A percentile compares a stretch with the other conserved stretches of the same genome.
These are phyloP conservation scores for Phrynocephalus versicolor DNA, from an alignment of 2,113 vertebrate genomes.

Conservation along the genomic window DNA sequence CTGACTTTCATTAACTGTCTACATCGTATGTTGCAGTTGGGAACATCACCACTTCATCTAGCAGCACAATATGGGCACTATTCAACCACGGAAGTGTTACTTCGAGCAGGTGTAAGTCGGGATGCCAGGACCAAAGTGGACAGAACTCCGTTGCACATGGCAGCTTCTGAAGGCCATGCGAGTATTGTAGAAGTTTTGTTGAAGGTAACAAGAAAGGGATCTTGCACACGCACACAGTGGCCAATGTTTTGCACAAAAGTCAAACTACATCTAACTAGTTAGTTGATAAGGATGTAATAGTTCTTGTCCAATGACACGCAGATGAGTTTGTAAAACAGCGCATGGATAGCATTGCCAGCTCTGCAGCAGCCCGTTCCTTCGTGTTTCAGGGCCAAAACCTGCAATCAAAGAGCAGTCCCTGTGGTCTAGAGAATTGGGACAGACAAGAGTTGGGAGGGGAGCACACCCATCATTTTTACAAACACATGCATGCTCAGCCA, in stretches of 20 bases:
- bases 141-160: constrained; percentile 87
- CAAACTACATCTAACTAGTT: background rate
- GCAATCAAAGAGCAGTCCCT: too few relatives aligned
- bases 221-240: background rate
- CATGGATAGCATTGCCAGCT: too few relatives aligned
- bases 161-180: constrained; percentile 86
- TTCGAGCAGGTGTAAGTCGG: constrained; percentile 86
- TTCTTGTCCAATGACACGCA: too few relatives aligned
- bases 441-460: too few relatives aligned
- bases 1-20: background rate
- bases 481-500: too few relatives aligned
- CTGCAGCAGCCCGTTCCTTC: too few relatives aligned
- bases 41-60: constrained; percentile 88
- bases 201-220: constrained; percentile 73
- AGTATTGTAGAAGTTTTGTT: constrained; percentile 88
- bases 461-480: too few relatives aligned
- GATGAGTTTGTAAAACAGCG: background rate
- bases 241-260: background rate
- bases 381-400: too few relatives aligned
- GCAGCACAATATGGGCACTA: constrained; percentile 88
- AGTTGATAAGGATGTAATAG: background rate
- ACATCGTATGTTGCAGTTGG: constrained; percentile 68
- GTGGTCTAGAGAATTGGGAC: too few relatives aligned
- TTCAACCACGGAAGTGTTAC: constrained; percentile 87
- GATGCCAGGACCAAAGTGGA: constrained; percentile 91